Evolutionary conservation across 1,140 invertebrate genomes (phyloP).

Genomic region (Aethina tumida): DNA sequence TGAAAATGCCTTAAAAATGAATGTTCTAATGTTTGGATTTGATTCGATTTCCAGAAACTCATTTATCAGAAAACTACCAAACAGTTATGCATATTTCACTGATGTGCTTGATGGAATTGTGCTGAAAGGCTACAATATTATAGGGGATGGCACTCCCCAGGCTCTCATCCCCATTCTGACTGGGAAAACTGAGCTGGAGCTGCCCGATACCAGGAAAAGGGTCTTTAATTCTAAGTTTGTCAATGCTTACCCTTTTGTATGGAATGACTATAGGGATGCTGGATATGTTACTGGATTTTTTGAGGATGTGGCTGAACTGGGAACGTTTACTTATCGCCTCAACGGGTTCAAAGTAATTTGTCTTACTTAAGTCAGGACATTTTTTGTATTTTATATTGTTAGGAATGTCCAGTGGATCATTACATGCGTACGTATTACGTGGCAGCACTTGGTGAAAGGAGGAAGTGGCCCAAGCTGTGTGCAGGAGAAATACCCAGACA

Average conservation of each 20-base stretch:
- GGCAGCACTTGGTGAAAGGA: slow-evolving; percentile 42
- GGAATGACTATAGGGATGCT: slow-evolving; percentile 60
- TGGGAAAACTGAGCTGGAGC: slow-evolving; percentile 76
- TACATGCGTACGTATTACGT: slow-evolving; percentile 78
- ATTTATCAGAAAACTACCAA: slow-evolving; percentile 77
- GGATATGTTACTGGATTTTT: slow-evolving; percentile 71
- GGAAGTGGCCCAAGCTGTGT: slow-evolving; percentile 54
- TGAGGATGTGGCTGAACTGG: slow-evolving; percentile 76
- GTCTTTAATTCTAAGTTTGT: slow-evolving; percentile 54
- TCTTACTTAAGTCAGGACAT: slow-evolving; percentile 1
- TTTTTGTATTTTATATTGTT: slow-evolving; percentile 10
- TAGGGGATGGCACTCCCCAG: slow-evolving; percentile 91
- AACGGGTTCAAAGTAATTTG: slow-evolving; percentile 63
- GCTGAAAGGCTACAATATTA: slow-evolving; percentile 72
- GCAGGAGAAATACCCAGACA: slow-evolving; percentile 69
- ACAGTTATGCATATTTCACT: slow-evolving; percentile 66
- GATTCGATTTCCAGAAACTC: slow-evolving; percentile 83
- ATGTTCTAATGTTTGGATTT: slow-evolving; percentile 83
- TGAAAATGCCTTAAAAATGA: slow-evolving; percentile 46
- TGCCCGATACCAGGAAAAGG: slow-evolving; percentile 76
- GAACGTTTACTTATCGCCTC: slow-evolving; percentile 85
- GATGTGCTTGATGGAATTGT: slow-evolving; percentile 57
- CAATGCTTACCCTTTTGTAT: slow-evolving; percentile 72
- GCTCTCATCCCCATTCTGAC: slow-evolving; percentile 86
- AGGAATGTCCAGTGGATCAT: slow-evolving; percentile 74